phyloP scores from a whole-genome alignment of 1,140 invertebrate species.

The Pectinophora gossypiella region DNA sequence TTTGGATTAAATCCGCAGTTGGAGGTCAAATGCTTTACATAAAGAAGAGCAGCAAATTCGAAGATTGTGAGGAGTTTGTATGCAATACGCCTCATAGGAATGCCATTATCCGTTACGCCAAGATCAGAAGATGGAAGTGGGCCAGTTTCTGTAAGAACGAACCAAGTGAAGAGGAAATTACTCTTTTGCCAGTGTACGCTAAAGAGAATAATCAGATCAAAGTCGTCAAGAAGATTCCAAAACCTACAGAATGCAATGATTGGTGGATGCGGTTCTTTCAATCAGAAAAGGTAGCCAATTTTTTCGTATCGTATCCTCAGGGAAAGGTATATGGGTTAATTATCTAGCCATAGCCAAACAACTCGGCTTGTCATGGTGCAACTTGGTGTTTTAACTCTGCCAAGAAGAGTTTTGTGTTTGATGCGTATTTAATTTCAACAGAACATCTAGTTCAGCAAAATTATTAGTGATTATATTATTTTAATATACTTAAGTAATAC shows the following conservation, averaged over 20 bases:
- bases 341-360: too few relatives aligned
- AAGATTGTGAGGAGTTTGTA: not conserved
- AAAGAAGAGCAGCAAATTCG: not conserved
- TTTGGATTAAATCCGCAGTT: not conserved
- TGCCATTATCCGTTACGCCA: not conserved
- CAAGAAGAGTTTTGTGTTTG: too few relatives aligned
- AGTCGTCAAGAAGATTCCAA: conserved; percentile 33
- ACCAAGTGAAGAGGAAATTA: conserved; percentile 40
- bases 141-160: conserved; percentile 14
- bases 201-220: conserved; percentile 23
- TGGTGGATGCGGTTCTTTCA: conserved; percentile 90
- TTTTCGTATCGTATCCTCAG: too few relatives aligned
- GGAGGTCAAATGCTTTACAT: not conserved
- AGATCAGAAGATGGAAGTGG: not conserved
- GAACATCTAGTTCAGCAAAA: too few relatives aligned
- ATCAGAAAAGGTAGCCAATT: conserved; percentile 64
- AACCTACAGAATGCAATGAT: conserved; percentile 76
- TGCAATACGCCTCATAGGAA: not conserved
- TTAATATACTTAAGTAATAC: too few relatives aligned
- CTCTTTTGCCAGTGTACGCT: conserved; percentile 34
- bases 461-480: too few relatives aligned
- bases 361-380: too few relatives aligned
- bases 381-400: too few relatives aligned
- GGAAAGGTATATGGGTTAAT: too few relatives aligned
- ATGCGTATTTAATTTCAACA: too few relatives aligned